Evolutionary conservation across 2,113 vertebrate genomes (phyloP).

Genomic region (Circaetus cinerascens): DNA sequence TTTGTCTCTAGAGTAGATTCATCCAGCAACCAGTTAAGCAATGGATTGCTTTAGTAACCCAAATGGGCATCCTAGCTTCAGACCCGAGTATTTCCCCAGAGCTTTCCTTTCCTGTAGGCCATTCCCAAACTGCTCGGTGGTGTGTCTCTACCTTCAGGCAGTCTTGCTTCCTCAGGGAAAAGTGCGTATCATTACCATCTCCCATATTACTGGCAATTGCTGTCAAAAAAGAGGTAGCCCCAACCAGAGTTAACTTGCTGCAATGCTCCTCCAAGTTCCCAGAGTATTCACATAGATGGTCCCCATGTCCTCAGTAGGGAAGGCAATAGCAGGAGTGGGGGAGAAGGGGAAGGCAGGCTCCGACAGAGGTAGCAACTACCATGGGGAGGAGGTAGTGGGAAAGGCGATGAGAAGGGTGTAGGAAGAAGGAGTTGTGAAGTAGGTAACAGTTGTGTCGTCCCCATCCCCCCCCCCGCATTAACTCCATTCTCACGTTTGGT

Average conservation of each 20-base stretch:
- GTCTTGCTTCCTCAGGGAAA: neutral
- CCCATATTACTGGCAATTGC: neutral
- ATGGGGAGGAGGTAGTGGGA: neutral
- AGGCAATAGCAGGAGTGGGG: neutral
- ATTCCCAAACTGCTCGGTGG: neutral
- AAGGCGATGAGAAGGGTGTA: neutral
- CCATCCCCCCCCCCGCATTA: neutral
- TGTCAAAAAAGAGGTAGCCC: neutral
- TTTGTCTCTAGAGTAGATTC: neutral
- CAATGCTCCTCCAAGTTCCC: neutral
- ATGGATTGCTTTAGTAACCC: neutral
- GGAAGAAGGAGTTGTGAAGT: neutral
- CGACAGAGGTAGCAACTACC: neutral
- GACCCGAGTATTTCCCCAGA: neutral
- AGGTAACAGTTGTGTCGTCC: neutral
- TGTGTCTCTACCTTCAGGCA: neutral
- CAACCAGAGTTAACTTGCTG: neutral
- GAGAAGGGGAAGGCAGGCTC: neutral
- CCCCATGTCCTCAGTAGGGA: neutral
- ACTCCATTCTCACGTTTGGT: neutral
- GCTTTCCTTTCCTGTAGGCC: neutral
- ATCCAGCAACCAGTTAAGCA: neutral
- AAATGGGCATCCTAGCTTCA: neutral
- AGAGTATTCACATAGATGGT: fast-evolving
- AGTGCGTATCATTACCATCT: neutral